A percentile compares a stretch with the other conserved stretches of the same genome.
Conservation (phyloP, 2,113 vertebrate species). For the Malurus melanocephalus region DNA sequence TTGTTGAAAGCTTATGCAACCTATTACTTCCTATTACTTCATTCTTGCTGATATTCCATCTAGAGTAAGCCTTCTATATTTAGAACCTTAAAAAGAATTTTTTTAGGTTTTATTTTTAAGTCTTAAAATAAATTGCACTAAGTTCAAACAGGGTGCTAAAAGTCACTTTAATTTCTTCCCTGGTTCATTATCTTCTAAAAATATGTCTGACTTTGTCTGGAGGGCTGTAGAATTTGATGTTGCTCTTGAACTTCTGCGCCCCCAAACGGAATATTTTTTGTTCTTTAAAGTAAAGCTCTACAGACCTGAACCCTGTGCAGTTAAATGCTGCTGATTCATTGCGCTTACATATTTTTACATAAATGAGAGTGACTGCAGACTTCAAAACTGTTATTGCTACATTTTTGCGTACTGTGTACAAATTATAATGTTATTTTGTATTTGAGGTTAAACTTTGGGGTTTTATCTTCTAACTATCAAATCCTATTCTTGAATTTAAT, state of each 20-base stretch:
- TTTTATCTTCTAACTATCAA: background rate
- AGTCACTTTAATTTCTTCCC: background rate
- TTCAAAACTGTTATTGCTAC: background rate
- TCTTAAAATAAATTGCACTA: background rate
- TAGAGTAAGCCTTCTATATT: background rate
- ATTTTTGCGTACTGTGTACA: background rate
- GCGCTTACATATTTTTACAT: background rate
- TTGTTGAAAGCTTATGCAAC: background rate
- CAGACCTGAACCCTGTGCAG: background rate
- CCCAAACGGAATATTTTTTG: background rate
- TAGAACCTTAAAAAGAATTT: background rate
- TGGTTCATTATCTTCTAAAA: background rate
- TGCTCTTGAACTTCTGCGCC: background rate
- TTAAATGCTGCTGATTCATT: background rate
- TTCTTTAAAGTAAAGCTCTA: background rate
- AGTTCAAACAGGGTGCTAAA: background rate
- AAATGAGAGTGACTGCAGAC: background rate
- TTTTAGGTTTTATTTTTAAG: background rate
- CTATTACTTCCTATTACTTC: background rate
- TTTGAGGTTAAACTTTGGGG: background rate
- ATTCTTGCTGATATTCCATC: background rate
- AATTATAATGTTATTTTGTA: background rate
- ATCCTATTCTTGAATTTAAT: background rate
- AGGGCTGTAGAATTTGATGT: background rate
- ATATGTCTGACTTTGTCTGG: background rate